phyloP scores from a whole-genome alignment of 2,888 invertebrate genomes.

The Acrobasis repandana region DNA sequence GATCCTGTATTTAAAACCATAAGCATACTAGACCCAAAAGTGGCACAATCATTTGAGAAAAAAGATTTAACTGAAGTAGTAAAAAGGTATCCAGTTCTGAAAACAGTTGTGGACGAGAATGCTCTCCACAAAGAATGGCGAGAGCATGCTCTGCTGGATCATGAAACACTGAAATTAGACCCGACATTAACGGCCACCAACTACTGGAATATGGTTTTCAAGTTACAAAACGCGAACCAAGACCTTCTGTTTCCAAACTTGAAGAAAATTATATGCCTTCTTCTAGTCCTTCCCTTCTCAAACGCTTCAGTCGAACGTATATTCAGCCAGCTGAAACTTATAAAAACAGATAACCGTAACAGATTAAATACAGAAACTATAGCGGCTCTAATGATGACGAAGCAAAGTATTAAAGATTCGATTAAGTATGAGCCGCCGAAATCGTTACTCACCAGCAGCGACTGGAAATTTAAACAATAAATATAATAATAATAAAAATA shows the following conservation, averaged over 20 bases:
- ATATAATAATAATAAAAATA: too few relatives aligned
- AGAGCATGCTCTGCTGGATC: slow-evolving; percentile 10
- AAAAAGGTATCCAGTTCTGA: slow-evolving; percentile 2
- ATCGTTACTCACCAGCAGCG: too few relatives aligned
- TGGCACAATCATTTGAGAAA: not conserved
- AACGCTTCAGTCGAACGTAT: slow-evolving; percentile 5
- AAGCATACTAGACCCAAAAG: slow-evolving; percentile 5
- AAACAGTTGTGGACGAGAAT: not conserved
- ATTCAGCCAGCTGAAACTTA: slow-evolving; percentile 10
- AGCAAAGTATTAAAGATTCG: slow-evolving; percentile 7
- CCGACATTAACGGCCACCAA: not conserved
- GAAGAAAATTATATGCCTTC: not conserved
- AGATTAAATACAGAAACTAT: slow-evolving; percentile 4
- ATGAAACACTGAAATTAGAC: slow-evolving; percentile 1
- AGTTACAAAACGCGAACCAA: not conserved
- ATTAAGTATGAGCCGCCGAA: not conserved
- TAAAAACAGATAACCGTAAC: slow-evolving; percentile 1
- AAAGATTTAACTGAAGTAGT: not conserved
- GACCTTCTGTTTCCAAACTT: not conserved
- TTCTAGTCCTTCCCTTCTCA: slow-evolving; percentile 3
- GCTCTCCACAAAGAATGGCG: slow-evolving; percentile 14
- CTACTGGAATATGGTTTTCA: slow-evolving; percentile 7
- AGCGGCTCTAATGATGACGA: not conserved
- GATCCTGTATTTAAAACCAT: slow-evolving; percentile 16
- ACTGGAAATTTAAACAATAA: too few relatives aligned